Base-by-base conservation (phyloP, 2,888 invertebrate genomes). In the Pseudococcus viburni region DNA sequence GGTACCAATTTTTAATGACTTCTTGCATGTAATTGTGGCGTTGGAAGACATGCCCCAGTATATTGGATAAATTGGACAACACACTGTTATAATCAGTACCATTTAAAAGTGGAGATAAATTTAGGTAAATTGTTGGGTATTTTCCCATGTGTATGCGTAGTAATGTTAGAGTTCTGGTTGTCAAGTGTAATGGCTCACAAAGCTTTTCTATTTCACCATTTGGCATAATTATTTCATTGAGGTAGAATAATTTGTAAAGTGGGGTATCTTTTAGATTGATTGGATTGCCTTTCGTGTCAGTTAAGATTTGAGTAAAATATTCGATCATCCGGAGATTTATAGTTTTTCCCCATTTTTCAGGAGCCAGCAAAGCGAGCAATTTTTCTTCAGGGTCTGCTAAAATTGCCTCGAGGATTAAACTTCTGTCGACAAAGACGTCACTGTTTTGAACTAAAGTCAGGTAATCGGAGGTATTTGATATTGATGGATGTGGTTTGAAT, bases 361-460 rank as follows among this genome's bases (percentile, higher is more conserved):
- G 73, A 39, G 33, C 73, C 15, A 73, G 17, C 33, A 73, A 73
- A 5, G 73, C 73, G 33, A 73, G 33, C 7, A 73, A 17, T 73
- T 73, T 73, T 73, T 73, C 73, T 3, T 33, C 19, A 0, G 39
- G 46, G 15, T 83, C 46, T 7, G 15, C n/a, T 12, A 83, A 22
- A 9, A 83, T 5, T 12, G 39, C 80, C 4, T 42, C 19, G 7
- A 83, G 11, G 11, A 83, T 19, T 46, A 83, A 22, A 19, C 42
- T 83, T 19, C 19, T 83, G 9, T 83, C 80, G 7, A 83, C 46
- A 46, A 83, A 83, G 6, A 83, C 46, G 46, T 83, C 15, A 9
- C 80, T 83, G 19, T 46, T 46, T 42, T 15, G 42, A 33, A 83
- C 46, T 12, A 83, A 46, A n/a, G 9, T 46, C 33, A 33, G 5